Evolutionary conservation across 2,797 vertebrate genomes (phyloP).

Genomic region (Anguilla pacifica): DNA sequence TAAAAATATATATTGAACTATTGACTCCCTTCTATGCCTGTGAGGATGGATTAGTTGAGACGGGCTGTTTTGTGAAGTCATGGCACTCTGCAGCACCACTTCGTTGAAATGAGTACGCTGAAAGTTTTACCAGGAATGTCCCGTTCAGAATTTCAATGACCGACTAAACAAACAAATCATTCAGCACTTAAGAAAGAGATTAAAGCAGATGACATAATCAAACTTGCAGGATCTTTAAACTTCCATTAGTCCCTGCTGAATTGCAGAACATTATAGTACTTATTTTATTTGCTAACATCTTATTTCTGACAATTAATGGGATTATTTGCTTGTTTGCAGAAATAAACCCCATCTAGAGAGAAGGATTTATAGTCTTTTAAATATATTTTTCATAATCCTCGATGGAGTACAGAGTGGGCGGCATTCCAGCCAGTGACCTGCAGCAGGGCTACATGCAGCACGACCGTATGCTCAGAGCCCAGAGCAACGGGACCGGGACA

Average conservation of each 20-base stretch:
- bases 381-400: constrained; percentile 17
- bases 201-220: constrained; percentile 19
- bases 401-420: constrained; percentile 80
- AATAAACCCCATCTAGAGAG: constrained; percentile 28
- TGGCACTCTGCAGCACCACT: background rate
- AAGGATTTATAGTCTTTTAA: constrained; percentile 14
- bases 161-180: constrained; percentile 24
- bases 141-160: background rate
- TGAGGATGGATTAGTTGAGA: constrained; percentile 10
- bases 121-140: constrained; percentile 14
- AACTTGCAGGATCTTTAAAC: constrained; percentile 13
- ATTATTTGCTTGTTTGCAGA: constrained; percentile 47
- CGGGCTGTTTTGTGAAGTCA: background rate
- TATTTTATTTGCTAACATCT: constrained; percentile 39
- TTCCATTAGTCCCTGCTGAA: background rate
- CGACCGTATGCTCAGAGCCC: constrained; percentile 54
- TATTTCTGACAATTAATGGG: constrained; percentile 30
- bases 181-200: constrained; percentile 14
- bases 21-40: background rate
- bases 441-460: constrained; percentile 66
- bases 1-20: background rate
- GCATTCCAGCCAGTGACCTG: constrained; percentile 65
- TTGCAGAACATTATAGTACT: background rate
- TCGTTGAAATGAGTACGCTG: background rate
- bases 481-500: constrained; percentile 61